Conservation (phyloP, 2,888 invertebrate genomes). For the Diplolepis rosae region DNA sequence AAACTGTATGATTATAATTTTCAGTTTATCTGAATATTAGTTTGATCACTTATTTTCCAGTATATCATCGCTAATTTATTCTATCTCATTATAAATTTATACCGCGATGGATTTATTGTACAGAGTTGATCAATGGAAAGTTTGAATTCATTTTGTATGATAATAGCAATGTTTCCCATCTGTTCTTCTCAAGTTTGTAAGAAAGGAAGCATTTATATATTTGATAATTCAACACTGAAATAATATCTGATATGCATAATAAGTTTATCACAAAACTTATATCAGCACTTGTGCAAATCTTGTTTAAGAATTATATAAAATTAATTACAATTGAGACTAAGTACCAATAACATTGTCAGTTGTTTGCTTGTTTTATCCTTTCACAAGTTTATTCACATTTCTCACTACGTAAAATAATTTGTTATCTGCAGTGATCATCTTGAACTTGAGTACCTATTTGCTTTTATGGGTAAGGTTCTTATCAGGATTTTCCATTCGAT, state of each 20-base stretch:
- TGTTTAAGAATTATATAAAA: constrained; percentile 8
- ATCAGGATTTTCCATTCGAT: neutral
- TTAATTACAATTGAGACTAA: neutral
- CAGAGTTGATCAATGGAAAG: neutral
- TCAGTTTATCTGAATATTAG: neutral
- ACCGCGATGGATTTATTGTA: neutral
- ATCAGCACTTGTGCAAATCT: constrained; percentile 23
- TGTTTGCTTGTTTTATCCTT: neutral
- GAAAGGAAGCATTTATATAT: no score
- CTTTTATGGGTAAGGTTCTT: neutral
- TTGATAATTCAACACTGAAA: no score
- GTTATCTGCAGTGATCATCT: neutral
- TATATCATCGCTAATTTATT: neutral
- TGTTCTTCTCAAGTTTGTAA: no score
- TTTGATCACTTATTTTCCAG: neutral
- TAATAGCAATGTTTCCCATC: no score
- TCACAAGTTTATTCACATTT: neutral
- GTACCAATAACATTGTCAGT: neutral
- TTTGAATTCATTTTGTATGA: neutral
- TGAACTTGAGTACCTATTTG: neutral
- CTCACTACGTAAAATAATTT: neutral
- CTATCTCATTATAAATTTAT: neutral
- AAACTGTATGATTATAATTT: neutral
- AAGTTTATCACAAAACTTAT: neutral
- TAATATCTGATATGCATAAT: no score